Conservation (phyloP, 2,113 vertebrate genomes). For the Zapus hudsonius region DNA sequence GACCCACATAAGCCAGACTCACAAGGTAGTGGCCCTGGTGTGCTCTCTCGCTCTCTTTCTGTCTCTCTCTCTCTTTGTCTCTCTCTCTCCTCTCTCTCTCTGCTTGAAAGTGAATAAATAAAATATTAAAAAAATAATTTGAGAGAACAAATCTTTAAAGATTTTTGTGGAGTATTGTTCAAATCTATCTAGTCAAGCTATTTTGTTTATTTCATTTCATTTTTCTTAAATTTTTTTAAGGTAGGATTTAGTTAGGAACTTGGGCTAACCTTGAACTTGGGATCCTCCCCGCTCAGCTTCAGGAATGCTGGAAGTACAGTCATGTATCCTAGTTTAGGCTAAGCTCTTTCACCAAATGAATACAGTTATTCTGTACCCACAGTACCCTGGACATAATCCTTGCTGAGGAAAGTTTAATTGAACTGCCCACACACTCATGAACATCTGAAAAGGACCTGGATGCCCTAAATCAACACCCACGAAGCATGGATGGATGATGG, state of each 20-base stretch:
- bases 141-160: not conserved
- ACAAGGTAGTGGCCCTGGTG: too few relatives aligned
- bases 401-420: not conserved
- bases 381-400: slow-evolving; percentile 10
- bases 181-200: too few relatives aligned
- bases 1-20: too few relatives aligned
- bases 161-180: too few relatives aligned
- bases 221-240: not conserved
- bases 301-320: not conserved
- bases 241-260: not conserved
- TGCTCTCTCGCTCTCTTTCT: too few relatives aligned
- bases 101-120: too few relatives aligned
- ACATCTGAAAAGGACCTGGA: not conserved
- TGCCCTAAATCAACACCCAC: not conserved
- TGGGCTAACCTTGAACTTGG: not conserved
- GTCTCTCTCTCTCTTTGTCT: too few relatives aligned
- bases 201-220: too few relatives aligned
- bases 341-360: not conserved
- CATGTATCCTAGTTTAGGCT: not conserved
- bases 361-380: not conserved
- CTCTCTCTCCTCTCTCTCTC: too few relatives aligned
- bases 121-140: too few relatives aligned
- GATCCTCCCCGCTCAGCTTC: not conserved
- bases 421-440: not conserved
- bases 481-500: not conserved